Evolutionary conservation across 2,888 invertebrate species (phyloP).

Genomic region (Amorpha juglandis): DNA sequence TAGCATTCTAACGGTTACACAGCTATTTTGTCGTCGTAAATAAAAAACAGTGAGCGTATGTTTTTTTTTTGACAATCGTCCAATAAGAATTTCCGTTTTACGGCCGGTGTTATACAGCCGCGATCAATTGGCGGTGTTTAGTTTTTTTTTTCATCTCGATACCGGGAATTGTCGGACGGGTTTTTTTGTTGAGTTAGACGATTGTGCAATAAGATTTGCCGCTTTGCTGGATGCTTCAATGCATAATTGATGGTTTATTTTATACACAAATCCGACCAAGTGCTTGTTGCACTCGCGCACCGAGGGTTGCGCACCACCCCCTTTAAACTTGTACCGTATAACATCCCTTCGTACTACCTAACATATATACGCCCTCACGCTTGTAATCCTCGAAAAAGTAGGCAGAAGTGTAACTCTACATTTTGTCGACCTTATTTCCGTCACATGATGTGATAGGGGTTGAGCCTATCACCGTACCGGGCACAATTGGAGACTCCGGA

Average conservation of each 20-base stretch:
- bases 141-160: constrained; percentile 27
- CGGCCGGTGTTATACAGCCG: constrained; percentile 17
- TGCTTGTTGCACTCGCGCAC: too few relatives aligned
- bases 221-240: constrained; percentile 1
- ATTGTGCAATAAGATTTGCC: constrained; percentile 15
- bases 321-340: too few relatives aligned
- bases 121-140: constrained; percentile 25
- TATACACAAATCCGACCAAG: not conserved
- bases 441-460: too few relatives aligned
- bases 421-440: too few relatives aligned
- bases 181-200: constrained; percentile 5
- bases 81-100: constrained; percentile 31
- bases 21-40: constrained; percentile 43
- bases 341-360: too few relatives aligned
- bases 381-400: too few relatives aligned
- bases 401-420: too few relatives aligned
- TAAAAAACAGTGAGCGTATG: not conserved
- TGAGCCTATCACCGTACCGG: too few relatives aligned
- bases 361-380: too few relatives aligned
- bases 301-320: too few relatives aligned
- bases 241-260: constrained; percentile 2
- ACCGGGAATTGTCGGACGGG: constrained; percentile 14
- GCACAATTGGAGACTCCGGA: too few relatives aligned
- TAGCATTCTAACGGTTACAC: constrained; percentile 52
- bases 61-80: constrained; percentile 34